Base-by-base conservation (phyloP, 2,888 invertebrate genomes). In the Oligia fasciuncula region DNA sequence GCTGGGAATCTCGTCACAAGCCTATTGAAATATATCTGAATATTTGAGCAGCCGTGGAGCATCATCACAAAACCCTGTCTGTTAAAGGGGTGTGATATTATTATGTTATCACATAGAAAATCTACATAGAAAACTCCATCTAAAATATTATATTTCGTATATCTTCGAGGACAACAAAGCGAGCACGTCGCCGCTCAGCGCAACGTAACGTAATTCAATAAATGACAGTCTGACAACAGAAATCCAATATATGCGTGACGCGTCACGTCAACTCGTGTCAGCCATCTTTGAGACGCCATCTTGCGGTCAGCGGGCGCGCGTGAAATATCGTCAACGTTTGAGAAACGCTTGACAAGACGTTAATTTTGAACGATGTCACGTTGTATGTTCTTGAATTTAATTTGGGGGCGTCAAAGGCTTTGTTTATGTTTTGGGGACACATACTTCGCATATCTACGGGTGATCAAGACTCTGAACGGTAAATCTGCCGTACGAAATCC, bases 181-280 rank as follows among this genome's bases (percentile, higher is more conserved):
- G 79, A 73, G 77, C 69, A 65, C 78, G 77, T 75, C 80, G 84
- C 65, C 66, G 54, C 78, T 78, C 78, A 77, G 77, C 79, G 80
- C 80, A 80, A 84, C 79, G 84, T 86, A 81, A 85, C 81, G 85
- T 87, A 87, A 89, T 90, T 88, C 91, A 89, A 91, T 90, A 90
- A 89, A 84, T 90, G 93, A 89, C 92, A 91, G 85, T 82, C 76
- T 87, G 89, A 87, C 88, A 90, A 88, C 90, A 90, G 88, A 91
- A 92, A 93, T 93, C 91, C 93, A 93, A 94, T 94, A 93, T 91
- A 89, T 87, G 87, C 89, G 88, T 76, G 77, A 77, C 91, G 86
- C 85, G 91, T 91, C 93, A 91, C 88, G 90, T 90, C 90, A 89
- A 70, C 43, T 87, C 82, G 86, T 79, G 83, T 83, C 88, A 89